These are phyloP conservation scores for Myotis davidii DNA, from an alignment of 2,113 vertebrate species.

Conservation along the genomic window DNA sequence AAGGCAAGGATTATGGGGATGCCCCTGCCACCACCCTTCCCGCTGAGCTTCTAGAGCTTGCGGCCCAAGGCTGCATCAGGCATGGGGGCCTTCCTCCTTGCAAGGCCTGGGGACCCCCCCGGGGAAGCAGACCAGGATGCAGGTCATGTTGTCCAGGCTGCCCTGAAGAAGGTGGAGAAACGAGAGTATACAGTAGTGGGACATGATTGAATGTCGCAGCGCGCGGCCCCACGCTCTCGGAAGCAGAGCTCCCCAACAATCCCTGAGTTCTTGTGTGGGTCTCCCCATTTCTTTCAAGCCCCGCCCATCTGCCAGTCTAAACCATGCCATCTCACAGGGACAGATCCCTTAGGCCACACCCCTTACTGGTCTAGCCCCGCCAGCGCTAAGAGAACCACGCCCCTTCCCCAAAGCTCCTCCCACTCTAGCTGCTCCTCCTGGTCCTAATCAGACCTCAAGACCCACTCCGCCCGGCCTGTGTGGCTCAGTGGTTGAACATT, in stretches of 20 bases:
- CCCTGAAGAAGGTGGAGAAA: constrained; percentile 81
- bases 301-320: not conserved
- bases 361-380: not conserved
- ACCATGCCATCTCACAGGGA: not conserved
- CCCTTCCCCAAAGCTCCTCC: not conserved
- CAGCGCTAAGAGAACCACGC: not conserved
- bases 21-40: not conserved
- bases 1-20: not conserved
- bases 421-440: not conserved
- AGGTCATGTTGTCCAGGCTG: constrained; percentile 91
- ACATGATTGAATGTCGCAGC: not conserved
- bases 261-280: not conserved
- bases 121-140: constrained; percentile 88
- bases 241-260: not conserved
- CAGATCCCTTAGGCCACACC: not conserved
- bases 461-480: too few species aligned
- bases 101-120: constrained; percentile 85
- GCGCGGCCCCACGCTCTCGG: not conserved
- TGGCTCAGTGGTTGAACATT: too few species aligned
- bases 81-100: too few species aligned
- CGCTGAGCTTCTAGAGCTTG: not conserved
- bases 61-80: constrained; percentile 80
- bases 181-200: not conserved
- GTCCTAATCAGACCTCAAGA: not conserved
- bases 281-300: not conserved